Evolutionary conservation across 2,888 invertebrate species (phyloP).

Genomic region (Endotricha flammealis): DNA sequence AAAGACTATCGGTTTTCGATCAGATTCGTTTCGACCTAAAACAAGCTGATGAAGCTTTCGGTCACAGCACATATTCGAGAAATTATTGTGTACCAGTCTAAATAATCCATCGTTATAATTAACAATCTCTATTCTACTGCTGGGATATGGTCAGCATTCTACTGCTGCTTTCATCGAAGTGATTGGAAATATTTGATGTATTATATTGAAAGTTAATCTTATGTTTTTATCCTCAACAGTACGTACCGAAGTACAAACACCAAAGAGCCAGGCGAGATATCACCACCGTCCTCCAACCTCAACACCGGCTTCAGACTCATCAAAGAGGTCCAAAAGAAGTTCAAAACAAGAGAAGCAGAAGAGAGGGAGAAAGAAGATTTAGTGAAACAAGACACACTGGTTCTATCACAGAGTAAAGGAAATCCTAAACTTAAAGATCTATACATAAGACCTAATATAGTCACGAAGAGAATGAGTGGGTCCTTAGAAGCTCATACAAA

Average conservation of each 20-base stretch:
- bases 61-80: too few species aligned
- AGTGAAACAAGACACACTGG: slow-evolving; percentile 97
- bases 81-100: too few species aligned
- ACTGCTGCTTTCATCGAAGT: too few species aligned
- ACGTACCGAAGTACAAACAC: slow-evolving; percentile 98
- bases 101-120: too few species aligned
- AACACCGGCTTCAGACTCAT: slow-evolving; percentile 98
- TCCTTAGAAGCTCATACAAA: slow-evolving; percentile 97
- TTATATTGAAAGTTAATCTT: too few species aligned
- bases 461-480: slow-evolving; percentile 96
- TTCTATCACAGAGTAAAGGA: slow-evolving; percentile 96
- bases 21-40: too few species aligned
- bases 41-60: too few species aligned
- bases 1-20: too few species aligned
- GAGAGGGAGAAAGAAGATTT: slow-evolving; percentile 99
- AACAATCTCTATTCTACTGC: too few species aligned
- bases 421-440: slow-evolving; percentile 98
- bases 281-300: slow-evolving; percentile 95
- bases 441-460: slow-evolving; percentile 99
- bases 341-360: slow-evolving; percentile 98
- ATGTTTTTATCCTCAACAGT: slow-evolving; percentile 54
- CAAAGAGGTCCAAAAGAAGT: slow-evolving; percentile 99
- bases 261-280: slow-evolving; percentile 97
- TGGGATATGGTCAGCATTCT: too few species aligned
- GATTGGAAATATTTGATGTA: too few species aligned